These are phyloP conservation scores for Trachelus iudaicus DNA, from an alignment of 2,888 invertebrate species.

Conservation along the genomic window DNA sequence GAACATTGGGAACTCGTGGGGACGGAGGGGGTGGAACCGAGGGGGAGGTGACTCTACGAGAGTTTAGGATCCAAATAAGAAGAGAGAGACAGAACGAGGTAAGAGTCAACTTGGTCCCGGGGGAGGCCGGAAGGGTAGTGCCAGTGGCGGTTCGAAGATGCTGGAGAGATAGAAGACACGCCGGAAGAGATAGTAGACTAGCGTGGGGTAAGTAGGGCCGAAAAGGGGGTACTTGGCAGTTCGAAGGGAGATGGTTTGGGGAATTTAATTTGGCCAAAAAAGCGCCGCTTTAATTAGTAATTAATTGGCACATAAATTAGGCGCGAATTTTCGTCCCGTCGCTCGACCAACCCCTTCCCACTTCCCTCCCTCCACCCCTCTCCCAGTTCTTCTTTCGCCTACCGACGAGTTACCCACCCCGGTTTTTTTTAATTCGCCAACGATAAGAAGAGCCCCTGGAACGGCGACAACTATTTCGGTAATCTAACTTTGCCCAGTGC, in stretches of 20 bases:
- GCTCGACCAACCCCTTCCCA: slow-evolving; percentile 6
- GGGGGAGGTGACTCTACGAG: slow-evolving; percentile 16
- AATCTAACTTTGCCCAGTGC: slow-evolving; percentile 59
- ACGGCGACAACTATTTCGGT: slow-evolving; percentile 57
- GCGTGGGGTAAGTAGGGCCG: background rate
- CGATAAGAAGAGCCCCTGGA: slow-evolving; percentile 45
- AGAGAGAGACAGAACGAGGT: slow-evolving; percentile 22
- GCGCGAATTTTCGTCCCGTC: slow-evolving; percentile 48
- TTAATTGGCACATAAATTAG: slow-evolving; percentile 64
- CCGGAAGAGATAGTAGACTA: background rate
- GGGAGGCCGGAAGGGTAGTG: slow-evolving; percentile 11
- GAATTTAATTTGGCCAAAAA: slow-evolving; percentile 61
- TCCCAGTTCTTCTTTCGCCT: background rate
- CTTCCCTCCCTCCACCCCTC: slow-evolving; percentile 2
- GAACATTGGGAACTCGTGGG: slow-evolving; percentile 17
- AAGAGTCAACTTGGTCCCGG: slow-evolving; percentile 35
- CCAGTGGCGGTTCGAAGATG: background rate
- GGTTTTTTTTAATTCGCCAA: slow-evolving; percentile 20
- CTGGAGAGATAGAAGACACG: background rate
- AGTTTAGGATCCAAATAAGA: slow-evolving; percentile 24
- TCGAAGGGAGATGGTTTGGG: slow-evolving; percentile 12
- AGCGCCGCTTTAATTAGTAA: slow-evolving; percentile 61
- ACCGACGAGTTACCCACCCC: background rate
- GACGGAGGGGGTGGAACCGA: slow-evolving; percentile 13
- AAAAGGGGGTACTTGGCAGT: background rate